Evolutionary conservation across 2,888 invertebrate species (phyloP).

Genomic region (Geophilus truncorum): DNA sequence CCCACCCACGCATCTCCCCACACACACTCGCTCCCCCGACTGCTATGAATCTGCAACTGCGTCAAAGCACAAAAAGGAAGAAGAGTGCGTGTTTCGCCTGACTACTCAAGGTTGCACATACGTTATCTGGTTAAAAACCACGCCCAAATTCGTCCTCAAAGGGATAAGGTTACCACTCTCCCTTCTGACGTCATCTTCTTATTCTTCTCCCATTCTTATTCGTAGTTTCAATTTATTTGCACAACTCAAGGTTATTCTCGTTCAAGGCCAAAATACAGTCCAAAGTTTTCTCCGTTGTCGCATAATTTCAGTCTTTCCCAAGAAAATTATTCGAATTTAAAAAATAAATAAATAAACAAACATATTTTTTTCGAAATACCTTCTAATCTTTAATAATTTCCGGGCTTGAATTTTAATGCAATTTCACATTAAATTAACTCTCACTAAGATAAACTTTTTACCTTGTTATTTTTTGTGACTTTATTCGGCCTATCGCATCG

Average conservation of each 20-base stretch:
- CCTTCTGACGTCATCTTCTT: not conserved
- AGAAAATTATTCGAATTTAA: no score
- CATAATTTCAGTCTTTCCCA: no score
- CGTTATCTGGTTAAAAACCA: constrained; percentile 5
- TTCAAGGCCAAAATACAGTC: no score
- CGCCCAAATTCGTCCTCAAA: constrained; percentile 14
- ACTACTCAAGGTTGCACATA: constrained; percentile 13
- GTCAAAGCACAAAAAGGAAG: constrained; percentile 17
- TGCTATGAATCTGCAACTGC: constrained; percentile 19
- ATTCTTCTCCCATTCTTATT: not conserved
- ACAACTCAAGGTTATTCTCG: not conserved
- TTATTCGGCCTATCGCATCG: not conserved
- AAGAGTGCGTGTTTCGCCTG: constrained; percentile 1
- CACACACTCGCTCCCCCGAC: not conserved
- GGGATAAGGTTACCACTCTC: not conserved
- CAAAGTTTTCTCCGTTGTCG: no score
- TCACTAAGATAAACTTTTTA: no score
- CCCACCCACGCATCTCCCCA: not conserved
- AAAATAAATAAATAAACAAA: no score
- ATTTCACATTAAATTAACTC: no score
- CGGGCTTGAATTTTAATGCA: no score
- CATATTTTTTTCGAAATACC: no score
- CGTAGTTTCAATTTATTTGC: not conserved
- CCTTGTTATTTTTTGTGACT: not conserved
- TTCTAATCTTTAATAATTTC: no score